phyloP scores from a whole-genome alignment of 2,797 vertebrate species.

The Caiman crocodilus region DNA sequence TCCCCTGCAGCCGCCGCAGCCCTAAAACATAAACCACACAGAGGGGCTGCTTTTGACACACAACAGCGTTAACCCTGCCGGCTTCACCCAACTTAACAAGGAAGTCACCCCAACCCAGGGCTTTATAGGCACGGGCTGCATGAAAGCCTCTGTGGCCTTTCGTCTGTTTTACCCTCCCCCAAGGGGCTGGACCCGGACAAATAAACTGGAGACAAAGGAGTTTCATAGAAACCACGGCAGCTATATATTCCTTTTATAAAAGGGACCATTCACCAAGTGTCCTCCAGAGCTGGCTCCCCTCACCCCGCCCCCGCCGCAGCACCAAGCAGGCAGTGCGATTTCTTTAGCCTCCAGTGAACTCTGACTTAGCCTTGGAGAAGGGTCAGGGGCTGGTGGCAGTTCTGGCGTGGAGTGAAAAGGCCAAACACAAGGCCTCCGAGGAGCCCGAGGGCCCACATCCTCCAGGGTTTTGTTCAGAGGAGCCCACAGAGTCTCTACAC shows the following conservation, averaged over 20 bases:
- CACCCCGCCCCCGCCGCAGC: background rate
- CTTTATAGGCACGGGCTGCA: fast-evolving
- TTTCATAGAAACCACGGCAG: background rate
- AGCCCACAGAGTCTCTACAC: conserved; percentile 79
- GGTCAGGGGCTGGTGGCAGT: conserved; percentile 16
- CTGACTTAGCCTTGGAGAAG: conserved; percentile 22
- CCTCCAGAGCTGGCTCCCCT: background rate
- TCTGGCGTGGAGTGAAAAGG: background rate
- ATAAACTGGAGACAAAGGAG: background rate
- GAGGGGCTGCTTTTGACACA: background rate
- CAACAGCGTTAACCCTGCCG: too few relatives aligned
- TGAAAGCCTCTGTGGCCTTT: background rate
- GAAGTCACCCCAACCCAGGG: background rate
- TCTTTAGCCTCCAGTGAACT: conserved; percentile 6
- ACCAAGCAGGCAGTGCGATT: background rate
- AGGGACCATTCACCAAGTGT: background rate
- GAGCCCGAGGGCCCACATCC: background rate
- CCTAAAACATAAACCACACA: background rate
- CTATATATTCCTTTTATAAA: conserved; percentile 31
- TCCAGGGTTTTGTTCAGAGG: conserved; percentile 30
- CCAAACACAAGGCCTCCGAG: conserved; percentile 12
- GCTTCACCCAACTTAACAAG: background rate
- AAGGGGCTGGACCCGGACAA: background rate
- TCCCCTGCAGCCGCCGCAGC: background rate
- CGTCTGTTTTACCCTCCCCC: background rate